Evolutionary conservation across 2,113 vertebrate genomes (phyloP).

Genomic region (Colistium nudipinnis): DNA sequence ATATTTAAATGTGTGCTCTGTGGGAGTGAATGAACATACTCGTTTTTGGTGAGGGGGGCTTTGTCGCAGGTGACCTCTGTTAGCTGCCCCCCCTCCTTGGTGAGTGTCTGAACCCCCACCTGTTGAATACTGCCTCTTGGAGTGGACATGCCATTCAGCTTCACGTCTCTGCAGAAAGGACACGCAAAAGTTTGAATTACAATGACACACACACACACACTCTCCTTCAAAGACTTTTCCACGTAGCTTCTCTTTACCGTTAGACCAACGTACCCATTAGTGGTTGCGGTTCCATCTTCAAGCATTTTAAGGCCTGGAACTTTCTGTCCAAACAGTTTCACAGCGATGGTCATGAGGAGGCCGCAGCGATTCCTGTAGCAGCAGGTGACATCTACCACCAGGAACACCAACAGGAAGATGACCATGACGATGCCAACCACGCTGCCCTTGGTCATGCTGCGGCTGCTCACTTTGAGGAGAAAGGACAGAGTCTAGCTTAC

Average conservation of each 20-base stretch:
- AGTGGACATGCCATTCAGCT: conserved; percentile 69
- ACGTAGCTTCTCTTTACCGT: neutral
- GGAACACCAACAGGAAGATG: conserved; percentile 80
- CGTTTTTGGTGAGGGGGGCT: conserved; percentile 79
- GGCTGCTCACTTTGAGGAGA: conserved; percentile 36
- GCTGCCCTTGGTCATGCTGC: conserved; percentile 76
- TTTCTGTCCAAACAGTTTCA: conserved; percentile 78
- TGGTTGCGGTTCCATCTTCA: conserved; percentile 71
- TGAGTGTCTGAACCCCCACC: conserved; percentile 39
- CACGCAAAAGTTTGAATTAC: conserved; percentile 17
- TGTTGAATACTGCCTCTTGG: conserved; percentile 68
- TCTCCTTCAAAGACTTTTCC: neutral
- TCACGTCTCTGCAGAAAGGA: conserved; percentile 73
- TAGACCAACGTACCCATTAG: conserved; percentile 59
- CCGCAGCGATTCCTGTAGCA: conserved; percentile 83
- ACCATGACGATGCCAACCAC: conserved; percentile 80
- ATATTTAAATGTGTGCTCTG: neutral
- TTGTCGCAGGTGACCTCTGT: conserved; percentile 81
- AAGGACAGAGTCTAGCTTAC: neutral
- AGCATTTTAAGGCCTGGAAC: conserved; percentile 71
- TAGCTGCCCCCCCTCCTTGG: conserved; percentile 44
- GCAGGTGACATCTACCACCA: conserved; percentile 82
- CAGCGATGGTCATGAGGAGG: conserved; percentile 79
- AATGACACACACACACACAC: neutral
- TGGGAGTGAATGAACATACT: conserved; percentile 66